These are phyloP conservation scores for Calyptommatus sinebrachiatus DNA, from an alignment of 2,113 vertebrate species.

Conservation along the genomic window DNA sequence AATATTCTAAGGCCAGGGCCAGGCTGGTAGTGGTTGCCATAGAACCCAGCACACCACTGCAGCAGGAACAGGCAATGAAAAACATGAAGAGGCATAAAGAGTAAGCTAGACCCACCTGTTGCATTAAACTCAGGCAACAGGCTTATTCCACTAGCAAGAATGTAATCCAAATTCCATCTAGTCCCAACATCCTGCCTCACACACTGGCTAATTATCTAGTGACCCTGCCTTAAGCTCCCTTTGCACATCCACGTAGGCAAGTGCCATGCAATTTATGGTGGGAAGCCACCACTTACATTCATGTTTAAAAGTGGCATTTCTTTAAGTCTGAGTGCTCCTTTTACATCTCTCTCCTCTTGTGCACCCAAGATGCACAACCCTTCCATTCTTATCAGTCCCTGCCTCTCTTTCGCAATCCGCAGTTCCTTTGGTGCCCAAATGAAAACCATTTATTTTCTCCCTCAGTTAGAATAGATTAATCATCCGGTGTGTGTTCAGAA, in stretches of 20 bases:
- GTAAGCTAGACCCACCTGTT: no score
- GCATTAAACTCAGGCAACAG: no score
- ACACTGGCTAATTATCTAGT: no score
- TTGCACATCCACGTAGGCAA: not conserved
- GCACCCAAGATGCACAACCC: not conserved
- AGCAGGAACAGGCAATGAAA: no score
- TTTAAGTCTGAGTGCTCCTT: not conserved
- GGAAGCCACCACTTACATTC: not conserved
- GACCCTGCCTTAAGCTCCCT: no score
- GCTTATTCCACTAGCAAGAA: no score
- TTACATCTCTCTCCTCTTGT: not conserved
- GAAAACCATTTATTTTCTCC: not conserved
- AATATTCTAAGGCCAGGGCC: no score
- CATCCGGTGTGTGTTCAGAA: not conserved
- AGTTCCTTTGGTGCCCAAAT: not conserved
- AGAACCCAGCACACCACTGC: no score
- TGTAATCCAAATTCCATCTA: no score
- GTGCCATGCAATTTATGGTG: not conserved
- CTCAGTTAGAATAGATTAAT: conserved; percentile 9
- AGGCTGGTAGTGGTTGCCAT: no score
- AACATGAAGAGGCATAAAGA: no score
- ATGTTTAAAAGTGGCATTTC: not conserved
- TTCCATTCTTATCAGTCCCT: not conserved
- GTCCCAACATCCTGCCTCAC: no score
- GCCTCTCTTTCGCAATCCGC: not conserved